Conservation (phyloP, 2,888 invertebrate species). For the Pachliopta kotzebuea region DNA sequence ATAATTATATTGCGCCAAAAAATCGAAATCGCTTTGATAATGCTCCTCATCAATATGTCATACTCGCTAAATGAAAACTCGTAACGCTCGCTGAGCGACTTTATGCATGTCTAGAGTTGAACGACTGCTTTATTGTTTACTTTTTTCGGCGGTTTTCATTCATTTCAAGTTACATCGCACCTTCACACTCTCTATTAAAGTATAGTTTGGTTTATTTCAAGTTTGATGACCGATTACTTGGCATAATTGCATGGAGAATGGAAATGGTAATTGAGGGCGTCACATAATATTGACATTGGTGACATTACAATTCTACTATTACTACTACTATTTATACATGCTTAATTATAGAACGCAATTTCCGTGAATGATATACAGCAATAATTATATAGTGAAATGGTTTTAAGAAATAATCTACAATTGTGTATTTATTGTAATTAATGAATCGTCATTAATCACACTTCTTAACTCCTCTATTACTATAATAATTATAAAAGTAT, state of each 20-base stretch:
- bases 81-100: conserved; percentile 38
- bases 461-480: conserved; percentile 9
- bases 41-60: conserved; percentile 36
- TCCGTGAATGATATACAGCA: no score
- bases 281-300: conserved; percentile 42
- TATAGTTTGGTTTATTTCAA: conserved; percentile 42
- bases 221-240: conserved; percentile 40
- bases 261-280: conserved; percentile 44
- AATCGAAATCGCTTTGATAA: conserved; percentile 51
- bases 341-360: no score
- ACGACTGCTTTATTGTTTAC: conserved; percentile 59
- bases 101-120: conserved; percentile 53
- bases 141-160: conserved; percentile 44
- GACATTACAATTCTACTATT: conserved; percentile 27
- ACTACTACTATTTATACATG: no score
- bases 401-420: no score
- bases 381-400: no score
- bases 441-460: conserved; percentile 1
- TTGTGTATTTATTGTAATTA: no score
- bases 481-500: conserved; percentile 43
- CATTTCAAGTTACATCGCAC: conserved; percentile 44
- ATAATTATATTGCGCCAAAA: conserved; percentile 61
- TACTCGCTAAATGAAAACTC: conserved; percentile 34
- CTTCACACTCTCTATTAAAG: conserved; percentile 44
- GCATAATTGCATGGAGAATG: conserved; percentile 47